Percentiles rank a stretch among this genome's conserved stretches.
Conservation (phyloP, 1,140 invertebrate species). For the Monochamus saltuarius region DNA sequence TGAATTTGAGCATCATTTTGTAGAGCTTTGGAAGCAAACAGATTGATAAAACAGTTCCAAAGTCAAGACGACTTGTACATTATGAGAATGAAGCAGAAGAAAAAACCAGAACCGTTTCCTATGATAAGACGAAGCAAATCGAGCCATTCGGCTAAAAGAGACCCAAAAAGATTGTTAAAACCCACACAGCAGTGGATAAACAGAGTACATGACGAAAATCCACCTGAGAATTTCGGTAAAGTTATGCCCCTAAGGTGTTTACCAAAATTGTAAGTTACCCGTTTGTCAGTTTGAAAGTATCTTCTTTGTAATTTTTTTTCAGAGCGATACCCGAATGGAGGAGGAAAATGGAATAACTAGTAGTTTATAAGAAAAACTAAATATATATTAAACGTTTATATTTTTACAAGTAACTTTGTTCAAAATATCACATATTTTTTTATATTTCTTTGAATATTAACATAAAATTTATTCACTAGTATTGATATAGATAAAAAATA, state of each 20-base stretch:
- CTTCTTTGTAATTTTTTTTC: constrained; percentile 19
- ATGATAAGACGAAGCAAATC: constrained; percentile 25
- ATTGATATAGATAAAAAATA: too few species aligned
- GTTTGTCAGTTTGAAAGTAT: not conserved
- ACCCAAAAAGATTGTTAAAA: constrained; percentile 41
- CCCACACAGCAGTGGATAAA: constrained; percentile 46
- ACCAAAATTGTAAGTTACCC: constrained; percentile 38
- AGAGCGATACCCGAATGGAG: constrained; percentile 43
- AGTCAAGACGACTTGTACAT: constrained; percentile 42
- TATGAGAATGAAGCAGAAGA: constrained; percentile 31
- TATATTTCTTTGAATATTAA: too few species aligned
- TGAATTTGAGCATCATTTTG: too few species aligned
- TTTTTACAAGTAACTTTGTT: too few species aligned
- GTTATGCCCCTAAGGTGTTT: constrained; percentile 20
- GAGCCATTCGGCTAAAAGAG: constrained; percentile 30
- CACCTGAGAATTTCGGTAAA: constrained; percentile 6
- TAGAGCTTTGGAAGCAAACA: constrained; percentile 41
- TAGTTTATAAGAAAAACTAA: too few species aligned
- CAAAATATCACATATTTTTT: too few species aligned
- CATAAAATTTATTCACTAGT: too few species aligned
- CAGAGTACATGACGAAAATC: constrained; percentile 25
- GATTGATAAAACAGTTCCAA: constrained; percentile 45
- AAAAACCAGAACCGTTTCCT: constrained; percentile 17
- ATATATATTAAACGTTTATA: too few species aligned
- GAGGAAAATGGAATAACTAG: constrained; percentile 15